Conservation (phyloP, 1,140 invertebrate species). For the Triops longicaudatus region DNA sequence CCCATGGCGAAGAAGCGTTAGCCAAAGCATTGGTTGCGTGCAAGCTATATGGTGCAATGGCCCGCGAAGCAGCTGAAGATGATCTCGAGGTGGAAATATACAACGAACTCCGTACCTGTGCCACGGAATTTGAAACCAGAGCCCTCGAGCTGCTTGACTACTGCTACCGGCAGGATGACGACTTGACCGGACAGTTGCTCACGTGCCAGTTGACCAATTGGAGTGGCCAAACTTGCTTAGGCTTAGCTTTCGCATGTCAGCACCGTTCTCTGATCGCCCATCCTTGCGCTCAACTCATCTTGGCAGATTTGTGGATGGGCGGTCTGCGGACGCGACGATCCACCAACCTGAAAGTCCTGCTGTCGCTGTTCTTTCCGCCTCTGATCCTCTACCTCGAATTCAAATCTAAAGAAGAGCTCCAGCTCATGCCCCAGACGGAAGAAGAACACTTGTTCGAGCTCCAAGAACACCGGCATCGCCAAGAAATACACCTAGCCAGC, state of each 20-base stretch:
- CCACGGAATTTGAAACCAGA: slow-evolving; percentile 79
- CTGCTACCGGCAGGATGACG: slow-evolving; percentile 91
- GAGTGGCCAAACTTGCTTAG: slow-evolving; percentile 93
- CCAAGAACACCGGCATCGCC: neutral
- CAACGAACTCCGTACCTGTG: slow-evolving; percentile 75
- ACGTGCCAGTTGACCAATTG: slow-evolving; percentile 95
- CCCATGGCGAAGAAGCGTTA: slow-evolving; percentile 91
- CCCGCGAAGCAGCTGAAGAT: slow-evolving; percentile 90
- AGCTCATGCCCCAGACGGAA: slow-evolving; percentile 92
- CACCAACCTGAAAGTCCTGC: slow-evolving; percentile 85
- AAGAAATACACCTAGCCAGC: neutral
- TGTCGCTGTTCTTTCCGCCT: slow-evolving; percentile 78
- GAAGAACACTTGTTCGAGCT: slow-evolving; percentile 67
- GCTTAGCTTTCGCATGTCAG: slow-evolving; percentile 86
- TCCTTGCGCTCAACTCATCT: slow-evolving; percentile 91
- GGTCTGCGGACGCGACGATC: slow-evolving; percentile 89
- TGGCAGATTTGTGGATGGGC: slow-evolving; percentile 98
- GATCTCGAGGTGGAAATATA: slow-evolving; percentile 93
- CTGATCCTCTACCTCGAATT: slow-evolving; percentile 87
- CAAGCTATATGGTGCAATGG: slow-evolving; percentile 93
- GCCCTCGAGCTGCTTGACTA: slow-evolving; percentile 85
- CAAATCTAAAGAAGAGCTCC: slow-evolving; percentile 89
- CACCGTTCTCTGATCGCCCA: slow-evolving; percentile 87
- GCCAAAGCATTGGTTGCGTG: slow-evolving; percentile 91
- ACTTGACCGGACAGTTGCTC: slow-evolving; percentile 84